phyloP scores from a whole-genome alignment of 2,888 invertebrate species.

The Agriopis marginaria region DNA sequence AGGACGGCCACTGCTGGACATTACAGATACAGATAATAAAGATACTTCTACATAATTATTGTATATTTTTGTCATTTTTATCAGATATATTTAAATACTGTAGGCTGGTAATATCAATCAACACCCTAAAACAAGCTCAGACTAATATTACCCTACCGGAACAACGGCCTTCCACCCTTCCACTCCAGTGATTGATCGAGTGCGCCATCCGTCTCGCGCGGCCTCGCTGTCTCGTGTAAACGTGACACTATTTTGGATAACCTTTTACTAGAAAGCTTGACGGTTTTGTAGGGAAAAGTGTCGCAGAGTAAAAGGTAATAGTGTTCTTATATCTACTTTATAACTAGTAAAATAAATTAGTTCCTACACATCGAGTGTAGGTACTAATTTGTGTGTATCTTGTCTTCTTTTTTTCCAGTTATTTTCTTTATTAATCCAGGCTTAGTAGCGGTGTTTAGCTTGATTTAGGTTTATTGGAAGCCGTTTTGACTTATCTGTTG shows the following conservation, averaged over 20 bases:
- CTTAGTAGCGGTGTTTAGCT: too few relatives aligned
- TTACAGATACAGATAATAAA: too few relatives aligned
- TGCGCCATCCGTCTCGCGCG: slow-evolving; percentile 41
- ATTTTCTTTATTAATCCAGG: too few relatives aligned
- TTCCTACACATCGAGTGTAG: neutral
- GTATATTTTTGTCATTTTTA: neutral
- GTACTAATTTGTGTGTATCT: too few relatives aligned
- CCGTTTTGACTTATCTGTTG: too few relatives aligned
- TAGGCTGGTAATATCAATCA: neutral
- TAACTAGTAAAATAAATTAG: too few relatives aligned
- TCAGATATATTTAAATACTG: neutral
- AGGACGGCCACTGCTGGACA: too few relatives aligned
- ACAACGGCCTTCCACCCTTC: slow-evolving; percentile 28
- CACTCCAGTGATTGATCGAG: slow-evolving; percentile 41
- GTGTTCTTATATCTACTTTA: neutral
- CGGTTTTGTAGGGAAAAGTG: neutral
- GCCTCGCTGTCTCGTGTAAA: slow-evolving; percentile 42
- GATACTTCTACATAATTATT: too few relatives aligned
- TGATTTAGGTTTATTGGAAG: too few relatives aligned
- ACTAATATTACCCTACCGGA: too few relatives aligned
- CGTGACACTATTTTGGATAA: slow-evolving; percentile 15
- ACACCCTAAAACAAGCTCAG: neutral
- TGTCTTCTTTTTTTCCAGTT: too few relatives aligned
- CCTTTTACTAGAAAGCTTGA: slow-evolving; percentile 10
- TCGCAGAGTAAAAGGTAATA: neutral